Conservation (phyloP, 2,888 invertebrate genomes). For the Lagria hirta region DNA sequence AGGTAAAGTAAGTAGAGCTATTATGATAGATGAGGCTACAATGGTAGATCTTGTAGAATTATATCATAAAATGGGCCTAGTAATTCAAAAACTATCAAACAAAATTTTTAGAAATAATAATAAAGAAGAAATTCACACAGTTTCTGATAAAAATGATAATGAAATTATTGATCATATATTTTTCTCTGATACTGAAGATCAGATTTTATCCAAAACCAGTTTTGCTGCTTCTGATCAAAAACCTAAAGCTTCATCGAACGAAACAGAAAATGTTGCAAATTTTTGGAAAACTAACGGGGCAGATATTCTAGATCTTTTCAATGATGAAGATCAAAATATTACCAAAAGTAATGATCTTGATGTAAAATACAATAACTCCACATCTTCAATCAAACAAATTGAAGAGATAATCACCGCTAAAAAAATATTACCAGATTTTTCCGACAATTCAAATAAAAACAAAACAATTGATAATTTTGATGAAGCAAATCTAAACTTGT, state of each 20-base stretch:
- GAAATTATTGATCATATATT: no score
- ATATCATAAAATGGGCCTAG: conserved; percentile 14
- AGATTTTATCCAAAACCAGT: no score
- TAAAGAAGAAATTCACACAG: no score
- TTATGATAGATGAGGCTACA: conserved; percentile 11
- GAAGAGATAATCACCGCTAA: neutral
- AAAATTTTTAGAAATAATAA: no score
- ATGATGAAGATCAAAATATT: no score
- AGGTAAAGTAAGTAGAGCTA: conserved; percentile 3
- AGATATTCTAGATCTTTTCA: no score
- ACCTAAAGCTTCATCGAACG: neutral
- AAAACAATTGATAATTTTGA: no score
- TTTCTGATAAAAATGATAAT: no score
- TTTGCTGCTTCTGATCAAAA: no score
- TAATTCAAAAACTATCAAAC: conserved; percentile 8
- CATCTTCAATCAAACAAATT: neutral
- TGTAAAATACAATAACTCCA: neutral
- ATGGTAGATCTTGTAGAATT: conserved; percentile 10
- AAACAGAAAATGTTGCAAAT: neutral
- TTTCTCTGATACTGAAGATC: no score
- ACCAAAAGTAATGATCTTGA: no score
- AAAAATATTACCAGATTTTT: conserved; percentile 4
- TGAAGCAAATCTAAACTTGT: neutral
- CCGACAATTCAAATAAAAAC: conserved; percentile 1
- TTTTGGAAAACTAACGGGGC: no score